Evolutionary conservation across 2,888 invertebrate genomes (phyloP), one percentile per base, ranked within the genome.

Genomic region (Nymphalis c-album): DNA sequence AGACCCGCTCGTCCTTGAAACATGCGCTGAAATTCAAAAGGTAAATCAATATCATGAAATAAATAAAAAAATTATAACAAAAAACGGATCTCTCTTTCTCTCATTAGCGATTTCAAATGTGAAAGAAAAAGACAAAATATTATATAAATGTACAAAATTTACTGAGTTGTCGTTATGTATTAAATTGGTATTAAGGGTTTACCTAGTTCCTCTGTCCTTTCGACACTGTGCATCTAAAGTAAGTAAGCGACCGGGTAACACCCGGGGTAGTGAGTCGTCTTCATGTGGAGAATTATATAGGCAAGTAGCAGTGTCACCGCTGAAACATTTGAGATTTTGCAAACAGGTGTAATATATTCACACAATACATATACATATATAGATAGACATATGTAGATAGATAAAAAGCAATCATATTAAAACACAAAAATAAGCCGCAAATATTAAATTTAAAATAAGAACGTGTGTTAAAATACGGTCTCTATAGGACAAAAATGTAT

Each of bases 261-360:
- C 96, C 78, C 98, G 93, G 18, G 97, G 97, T 76, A 98, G 85
- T 45, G 97, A 96, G 82, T 97, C 97, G 83, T 98, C 98, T 87
- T 98, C 98, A 84, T 98, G 98, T 0, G 98, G 98, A 20, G 97
- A 96, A 90, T 98, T 98, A 90, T 96, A 98, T 69, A 98, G 92
- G 82, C 98, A 98, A 20, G 97, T 98, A 63, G 98, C 98, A 61
- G 98, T 98, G 82, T 98, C 98, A 64, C 98, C 98, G 85, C 98
- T 98, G 88, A 65, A 93, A 93, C 35, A 22, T 20, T 8, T 31
- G 7, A 17, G 1, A 55, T 7, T 7, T 55, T 22, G 10, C 22
- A 16, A 51, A 51, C 22, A 20, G 13, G 18, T 8, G 1, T 18
- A 50, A 40, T 40, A 40, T 13, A 10, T 13, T 40, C 40, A 13